A percentile compares a stretch with the other conserved stretches of the same genome.
These are phyloP conservation scores for Salarias fasciatus DNA, from an alignment of 2,797 vertebrate genomes.

Conservation along the genomic window DNA sequence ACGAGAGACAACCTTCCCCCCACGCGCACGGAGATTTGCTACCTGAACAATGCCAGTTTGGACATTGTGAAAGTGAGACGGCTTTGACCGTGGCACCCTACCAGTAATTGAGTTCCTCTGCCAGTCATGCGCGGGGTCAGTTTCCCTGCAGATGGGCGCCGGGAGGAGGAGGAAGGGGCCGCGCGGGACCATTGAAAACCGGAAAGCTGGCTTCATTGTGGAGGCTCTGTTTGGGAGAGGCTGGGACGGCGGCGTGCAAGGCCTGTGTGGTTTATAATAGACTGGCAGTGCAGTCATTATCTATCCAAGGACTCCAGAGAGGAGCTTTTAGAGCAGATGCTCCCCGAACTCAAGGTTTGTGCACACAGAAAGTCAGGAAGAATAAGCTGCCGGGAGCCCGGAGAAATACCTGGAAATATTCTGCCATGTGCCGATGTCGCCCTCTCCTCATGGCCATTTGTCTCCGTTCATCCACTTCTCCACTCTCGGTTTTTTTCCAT, in stretches of 20 bases:
- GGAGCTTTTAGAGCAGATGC: slow-evolving; percentile 64
- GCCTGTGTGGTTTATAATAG: slow-evolving; percentile 60
- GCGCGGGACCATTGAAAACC: slow-evolving; percentile 48
- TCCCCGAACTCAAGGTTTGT: slow-evolving; percentile 62
- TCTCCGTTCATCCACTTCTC: slow-evolving; percentile 11
- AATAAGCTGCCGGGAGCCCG: slow-evolving; percentile 32
- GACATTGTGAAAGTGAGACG: slow-evolving; percentile 46
- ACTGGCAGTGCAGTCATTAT: slow-evolving; percentile 64
- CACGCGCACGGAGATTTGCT: slow-evolving; percentile 27
- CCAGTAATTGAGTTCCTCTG: slow-evolving; percentile 71
- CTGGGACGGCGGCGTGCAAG: slow-evolving; percentile 51
- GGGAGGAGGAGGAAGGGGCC: not conserved
- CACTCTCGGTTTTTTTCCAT: not conserved
- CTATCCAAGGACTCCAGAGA: slow-evolving; percentile 63
- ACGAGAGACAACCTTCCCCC: slow-evolving; percentile 35
- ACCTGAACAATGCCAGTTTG: slow-evolving; percentile 57
- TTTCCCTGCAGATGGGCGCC: slow-evolving; percentile 39
- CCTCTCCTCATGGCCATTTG: slow-evolving; percentile 15
- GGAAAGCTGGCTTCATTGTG: slow-evolving; percentile 52
- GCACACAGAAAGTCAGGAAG: slow-evolving; percentile 42
- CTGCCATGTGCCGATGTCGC: not conserved
- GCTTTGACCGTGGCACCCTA: slow-evolving; percentile 57
- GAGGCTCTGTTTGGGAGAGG: slow-evolving; percentile 40
- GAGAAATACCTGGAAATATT: slow-evolving; percentile 44
- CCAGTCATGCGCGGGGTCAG: slow-evolving; percentile 48